Conservation (phyloP, 2,797 vertebrate species). For the Phrynocephalus forsythii region DNA sequence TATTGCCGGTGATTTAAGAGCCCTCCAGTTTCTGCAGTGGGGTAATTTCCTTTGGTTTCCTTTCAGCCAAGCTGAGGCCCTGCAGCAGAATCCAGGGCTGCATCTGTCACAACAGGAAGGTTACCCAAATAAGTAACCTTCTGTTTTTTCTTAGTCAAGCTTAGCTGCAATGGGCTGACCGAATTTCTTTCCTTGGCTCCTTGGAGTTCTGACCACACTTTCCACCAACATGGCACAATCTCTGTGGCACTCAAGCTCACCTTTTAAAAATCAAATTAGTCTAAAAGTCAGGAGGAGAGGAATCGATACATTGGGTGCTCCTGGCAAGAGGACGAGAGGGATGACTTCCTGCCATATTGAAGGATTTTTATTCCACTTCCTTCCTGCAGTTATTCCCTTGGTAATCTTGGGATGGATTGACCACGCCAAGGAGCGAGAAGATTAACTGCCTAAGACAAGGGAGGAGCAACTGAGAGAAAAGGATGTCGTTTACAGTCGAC, state of each 20-base stretch:
- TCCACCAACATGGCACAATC: neutral
- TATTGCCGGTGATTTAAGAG: slow-evolving; percentile 20
- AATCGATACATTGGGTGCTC: slow-evolving; percentile 14
- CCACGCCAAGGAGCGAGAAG: neutral
- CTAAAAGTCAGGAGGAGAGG: neutral
- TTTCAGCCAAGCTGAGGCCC: neutral
- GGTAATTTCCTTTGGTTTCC: neutral
- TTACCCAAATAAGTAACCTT: too few relatives aligned
- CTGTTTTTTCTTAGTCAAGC: neutral
- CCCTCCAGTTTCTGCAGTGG: neutral
- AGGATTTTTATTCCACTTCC: slow-evolving; percentile 19
- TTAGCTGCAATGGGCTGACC: neutral
- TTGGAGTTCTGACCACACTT: neutral
- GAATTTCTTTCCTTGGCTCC: neutral
- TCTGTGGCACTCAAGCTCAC: neutral
- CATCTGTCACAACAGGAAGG: neutral
- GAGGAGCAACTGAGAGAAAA: slow-evolving; percentile 28
- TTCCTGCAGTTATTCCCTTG: slow-evolving; percentile 10
- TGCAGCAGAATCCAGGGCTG: neutral
- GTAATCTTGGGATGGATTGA: slow-evolving; percentile 28
- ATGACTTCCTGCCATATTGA: slow-evolving; percentile 2
- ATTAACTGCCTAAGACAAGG: slow-evolving; percentile 8
- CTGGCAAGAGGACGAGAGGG: fast-evolving
- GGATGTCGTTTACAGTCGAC: neutral
- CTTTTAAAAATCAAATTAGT: slow-evolving; percentile 16